Base-by-base conservation (phyloP, 2,113 vertebrate species). In the Rhinoderma darwinii region DNA sequence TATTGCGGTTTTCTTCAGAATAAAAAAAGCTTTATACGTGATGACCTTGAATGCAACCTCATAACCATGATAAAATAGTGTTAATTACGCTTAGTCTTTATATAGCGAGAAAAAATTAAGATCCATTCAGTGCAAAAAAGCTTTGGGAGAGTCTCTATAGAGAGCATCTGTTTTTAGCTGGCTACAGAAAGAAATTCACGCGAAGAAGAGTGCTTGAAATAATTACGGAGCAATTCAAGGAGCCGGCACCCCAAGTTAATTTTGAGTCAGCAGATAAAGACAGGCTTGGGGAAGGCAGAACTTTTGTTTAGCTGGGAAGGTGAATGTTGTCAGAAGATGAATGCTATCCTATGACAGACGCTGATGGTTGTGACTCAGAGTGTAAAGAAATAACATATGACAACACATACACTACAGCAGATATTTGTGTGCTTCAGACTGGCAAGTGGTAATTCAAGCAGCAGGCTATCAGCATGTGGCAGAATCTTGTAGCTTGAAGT, bases 391-490 rank as follows among this genome's bases (percentile, higher is more conserved):
- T 87, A 87, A 74, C 86, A 87, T 87, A 82, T 82, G 79, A 82
- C 86, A 87, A 75, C 86, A 82, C 79, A 82, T 82, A 87, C 78
- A 74, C 78, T 82, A 82, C 86, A 82, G 79, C 86, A 87, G 86
- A 87, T 87, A 87, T 82, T 87, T 82, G 79, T 82, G 86, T 75
- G 86, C 86, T 87, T 82, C 86, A 87, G 79, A 87, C 86, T 82
- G 86, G 86, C 86, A 87, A 87, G 86, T 87, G 86, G 86, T 87
- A 87, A 87, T 87, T 87, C 86, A 82, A 82, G 79, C 86, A 87
- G 86, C 86, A 87, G 86, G 86, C 68, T 82, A 87, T 87, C 86
- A 87, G 86, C 86, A 87, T 87, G 86, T 82, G 79, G 86, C 86
- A 87, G 70, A 56, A 82, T 87, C 86, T 87, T 63, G 78, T 87